These are phyloP conservation scores for Stomatorhinus walkeri DNA, from an alignment of 2,797 vertebrate species.

Conservation along the genomic window DNA sequence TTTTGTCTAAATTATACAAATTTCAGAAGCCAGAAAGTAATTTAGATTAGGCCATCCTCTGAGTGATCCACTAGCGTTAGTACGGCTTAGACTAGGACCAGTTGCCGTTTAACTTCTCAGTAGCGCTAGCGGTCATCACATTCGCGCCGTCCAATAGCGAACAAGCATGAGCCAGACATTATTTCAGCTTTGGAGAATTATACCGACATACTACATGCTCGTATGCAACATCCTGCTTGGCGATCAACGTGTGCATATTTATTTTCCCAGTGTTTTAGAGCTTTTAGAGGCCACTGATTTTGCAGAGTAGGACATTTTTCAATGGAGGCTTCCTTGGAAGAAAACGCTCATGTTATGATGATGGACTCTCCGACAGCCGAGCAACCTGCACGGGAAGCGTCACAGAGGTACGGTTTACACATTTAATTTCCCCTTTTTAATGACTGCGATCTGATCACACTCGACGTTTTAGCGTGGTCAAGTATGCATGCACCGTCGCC, in stretches of 20 bases:
- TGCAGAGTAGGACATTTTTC: neutral
- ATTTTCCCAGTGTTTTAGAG: neutral
- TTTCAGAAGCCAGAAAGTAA: neutral
- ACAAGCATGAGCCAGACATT: slow-evolving; percentile 45
- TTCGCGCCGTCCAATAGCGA: slow-evolving; percentile 55
- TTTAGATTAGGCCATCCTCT: neutral
- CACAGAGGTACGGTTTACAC: slow-evolving; percentile 53
- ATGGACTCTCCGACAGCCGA: slow-evolving; percentile 52
- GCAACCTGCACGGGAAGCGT: slow-evolving; percentile 42
- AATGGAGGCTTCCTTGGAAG: slow-evolving; percentile 57
- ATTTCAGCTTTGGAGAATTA: slow-evolving; percentile 41
- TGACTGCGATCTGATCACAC: neutral
- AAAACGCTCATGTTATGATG: slow-evolving; percentile 57
- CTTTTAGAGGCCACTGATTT: neutral
- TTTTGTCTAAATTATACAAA: neutral
- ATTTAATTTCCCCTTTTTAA: neutral
- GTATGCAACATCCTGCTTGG: neutral
- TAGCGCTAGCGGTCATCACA: slow-evolving; percentile 37
- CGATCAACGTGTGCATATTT: neutral
- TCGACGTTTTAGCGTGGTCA: neutral
- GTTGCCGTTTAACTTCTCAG: slow-evolving; percentile 29
- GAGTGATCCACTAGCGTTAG: neutral
- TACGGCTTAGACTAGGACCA: neutral
- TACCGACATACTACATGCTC: slow-evolving; percentile 29
- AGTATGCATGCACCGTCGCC: neutral